These are phyloP conservation scores for Perdix hodgsoniae DNA, from an alignment of 2,797 vertebrate genomes.

Conservation along the genomic window DNA sequence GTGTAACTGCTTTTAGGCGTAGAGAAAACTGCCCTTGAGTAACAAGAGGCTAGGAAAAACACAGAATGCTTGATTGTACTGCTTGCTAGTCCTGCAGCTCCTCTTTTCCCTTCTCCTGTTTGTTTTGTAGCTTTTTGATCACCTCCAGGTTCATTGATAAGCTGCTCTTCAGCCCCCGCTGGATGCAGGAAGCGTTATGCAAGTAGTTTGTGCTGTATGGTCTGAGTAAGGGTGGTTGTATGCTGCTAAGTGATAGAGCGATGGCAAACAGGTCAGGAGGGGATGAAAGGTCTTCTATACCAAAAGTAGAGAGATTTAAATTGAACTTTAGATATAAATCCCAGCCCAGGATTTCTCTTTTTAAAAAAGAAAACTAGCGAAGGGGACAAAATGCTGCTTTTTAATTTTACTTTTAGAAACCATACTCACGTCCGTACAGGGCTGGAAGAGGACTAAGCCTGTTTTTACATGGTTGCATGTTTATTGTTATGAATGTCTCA, in stretches of 20 bases:
- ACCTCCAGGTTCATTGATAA: background rate
- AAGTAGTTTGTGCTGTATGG: fast-evolving
- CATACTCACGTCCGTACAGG: background rate
- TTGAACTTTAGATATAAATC: background rate
- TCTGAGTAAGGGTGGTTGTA: background rate
- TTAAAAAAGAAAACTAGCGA: background rate
- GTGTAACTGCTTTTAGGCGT: background rate
- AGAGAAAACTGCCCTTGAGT: background rate
- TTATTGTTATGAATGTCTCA: background rate
- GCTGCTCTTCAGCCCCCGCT: background rate
- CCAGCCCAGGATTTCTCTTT: background rate
- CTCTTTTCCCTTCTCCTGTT: background rate
- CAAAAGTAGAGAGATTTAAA: background rate
- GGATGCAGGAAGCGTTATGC: background rate
- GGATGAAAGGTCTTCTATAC: background rate
- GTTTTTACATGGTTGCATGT: background rate
- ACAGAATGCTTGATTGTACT: background rate
- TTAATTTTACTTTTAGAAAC: background rate
- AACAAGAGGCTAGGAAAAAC: background rate
- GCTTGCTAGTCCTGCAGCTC: background rate
- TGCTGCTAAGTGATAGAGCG: background rate
- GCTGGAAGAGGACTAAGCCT: background rate
- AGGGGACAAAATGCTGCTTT: background rate
- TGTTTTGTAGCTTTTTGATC: background rate
- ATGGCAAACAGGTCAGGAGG: background rate